These are phyloP conservation scores for Microdon myrmicae DNA, from an alignment of 2,888 invertebrate genomes.

Conservation along the genomic window DNA sequence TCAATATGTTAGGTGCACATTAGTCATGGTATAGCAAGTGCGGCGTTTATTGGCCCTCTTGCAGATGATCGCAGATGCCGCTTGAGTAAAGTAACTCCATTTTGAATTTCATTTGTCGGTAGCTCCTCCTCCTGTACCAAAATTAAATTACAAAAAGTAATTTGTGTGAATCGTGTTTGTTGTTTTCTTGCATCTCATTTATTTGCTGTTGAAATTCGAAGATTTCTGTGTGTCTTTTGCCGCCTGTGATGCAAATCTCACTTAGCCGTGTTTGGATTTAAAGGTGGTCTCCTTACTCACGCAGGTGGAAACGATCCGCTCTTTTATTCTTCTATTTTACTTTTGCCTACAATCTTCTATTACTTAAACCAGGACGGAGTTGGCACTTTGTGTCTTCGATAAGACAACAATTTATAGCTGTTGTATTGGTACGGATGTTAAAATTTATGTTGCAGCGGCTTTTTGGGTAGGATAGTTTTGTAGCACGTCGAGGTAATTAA, in stretches of 20 bases:
- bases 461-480: neutral
- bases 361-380: conserved; percentile 21
- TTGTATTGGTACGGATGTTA: conserved; percentile 6
- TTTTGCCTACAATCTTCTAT: too few relatives aligned
- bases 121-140: conserved; percentile 29
- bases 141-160: too few relatives aligned
- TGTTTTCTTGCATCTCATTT: conserved; percentile 17
- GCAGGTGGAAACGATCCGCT: conserved; percentile 39
- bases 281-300: conserved; percentile 30
- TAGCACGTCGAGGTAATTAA: too few relatives aligned
- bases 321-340: too few relatives aligned
- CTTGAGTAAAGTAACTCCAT: conserved; percentile 58
- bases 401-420: conserved; percentile 26
- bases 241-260: conserved; percentile 29
- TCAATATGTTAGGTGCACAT: conserved; percentile 6
- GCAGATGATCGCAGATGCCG: neutral
- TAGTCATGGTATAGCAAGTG: conserved; percentile 1
- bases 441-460: neutral
- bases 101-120: conserved; percentile 56
- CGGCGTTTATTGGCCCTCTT: conserved; percentile 50
- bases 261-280: conserved; percentile 22
- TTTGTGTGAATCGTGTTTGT: neutral
- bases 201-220: conserved; percentile 16
- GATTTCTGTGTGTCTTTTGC: conserved; percentile 14
- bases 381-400: conserved; percentile 35